Base-by-base conservation (phyloP, 2,113 vertebrate species). In the Ammodytes marinus region DNA sequence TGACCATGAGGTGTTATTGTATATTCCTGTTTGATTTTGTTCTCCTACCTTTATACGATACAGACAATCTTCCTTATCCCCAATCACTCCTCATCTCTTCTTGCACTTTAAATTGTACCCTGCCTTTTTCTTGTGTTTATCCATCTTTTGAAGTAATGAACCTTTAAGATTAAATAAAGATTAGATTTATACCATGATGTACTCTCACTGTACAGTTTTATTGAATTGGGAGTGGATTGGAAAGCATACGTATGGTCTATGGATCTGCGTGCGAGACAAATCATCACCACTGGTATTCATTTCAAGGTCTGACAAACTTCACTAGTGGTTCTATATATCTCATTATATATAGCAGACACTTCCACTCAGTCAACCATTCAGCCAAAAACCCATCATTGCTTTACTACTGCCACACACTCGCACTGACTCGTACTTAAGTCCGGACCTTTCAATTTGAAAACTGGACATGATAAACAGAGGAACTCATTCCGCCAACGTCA, bases 81-180 rank as follows among this genome's bases (percentile, higher is more conserved):
- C 12, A n/a, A 74, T 79, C 90, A 91, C 79, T 59, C 67, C 60
- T 70, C 82, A 17, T 83, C 78, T 84, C 59, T 83, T 88, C 86
- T 89, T 82, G 91, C 92, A 94, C 93, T 93, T 94, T 93, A 89
- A 91, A 90, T 83, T 90, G 80, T 88, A 89, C 57, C 81, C 79
- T 17, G 45, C 57, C 58, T 85, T 85, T 85, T 82, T 54, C 14
- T 80, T 86, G 79, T 88, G 77, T 90, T 84, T 75, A 79, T 89
- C 75, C 77, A 66, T 83, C 77, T 83, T 94, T 89, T 93, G 84
- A 73, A 88, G 12, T 77, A 89, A 86, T 87, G 67, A 86, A 80
- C 71, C 70, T 89, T 88, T 88, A 80, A 90, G 87, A 91, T 93
- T 87, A 91, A 96, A 95, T 95, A 96, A 95, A 95, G 94, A 91